phyloP scores from a whole-genome alignment of 2,797 vertebrate genomes.

The Loris lydekkerianus region DNA sequence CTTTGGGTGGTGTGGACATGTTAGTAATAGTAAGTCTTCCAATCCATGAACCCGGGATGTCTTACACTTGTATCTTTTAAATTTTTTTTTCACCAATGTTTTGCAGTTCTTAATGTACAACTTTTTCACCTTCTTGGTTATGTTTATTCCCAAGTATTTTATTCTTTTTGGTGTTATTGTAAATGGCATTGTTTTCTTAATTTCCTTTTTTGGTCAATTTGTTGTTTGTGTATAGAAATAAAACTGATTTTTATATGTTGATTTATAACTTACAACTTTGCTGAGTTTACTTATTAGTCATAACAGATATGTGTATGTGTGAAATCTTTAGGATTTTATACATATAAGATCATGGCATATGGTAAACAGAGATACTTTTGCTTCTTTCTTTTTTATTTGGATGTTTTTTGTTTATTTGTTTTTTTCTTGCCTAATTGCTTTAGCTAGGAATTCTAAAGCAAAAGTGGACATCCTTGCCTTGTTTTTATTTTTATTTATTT shows the following conservation, averaged over 20 bases:
- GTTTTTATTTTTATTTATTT: not conserved
- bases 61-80: not conserved
- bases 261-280: slow-evolving; percentile 8
- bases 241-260: not conserved
- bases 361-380: not conserved
- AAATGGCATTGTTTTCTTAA: not conserved
- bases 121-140: not conserved
- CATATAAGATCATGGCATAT: not conserved
- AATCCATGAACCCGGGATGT: not conserved
- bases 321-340: not conserved
- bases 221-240: slow-evolving; percentile 16
- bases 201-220: slow-evolving; percentile 8
- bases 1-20: not conserved
- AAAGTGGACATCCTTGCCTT: not conserved
- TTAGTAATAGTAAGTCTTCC: not conserved
- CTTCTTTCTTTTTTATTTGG: slow-evolving; percentile 31
- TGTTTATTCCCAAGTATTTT: slow-evolving; percentile 18
- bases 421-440: not conserved
- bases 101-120: not conserved
- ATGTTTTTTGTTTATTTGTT: not conserved
- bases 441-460: not conserved
- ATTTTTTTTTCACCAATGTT: not conserved
- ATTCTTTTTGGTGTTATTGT: not conserved
- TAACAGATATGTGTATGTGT: not conserved
- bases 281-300: not conserved